Evolutionary conservation across 2,797 vertebrate species (phyloP).

Genomic region (Microtus californicus): DNA sequence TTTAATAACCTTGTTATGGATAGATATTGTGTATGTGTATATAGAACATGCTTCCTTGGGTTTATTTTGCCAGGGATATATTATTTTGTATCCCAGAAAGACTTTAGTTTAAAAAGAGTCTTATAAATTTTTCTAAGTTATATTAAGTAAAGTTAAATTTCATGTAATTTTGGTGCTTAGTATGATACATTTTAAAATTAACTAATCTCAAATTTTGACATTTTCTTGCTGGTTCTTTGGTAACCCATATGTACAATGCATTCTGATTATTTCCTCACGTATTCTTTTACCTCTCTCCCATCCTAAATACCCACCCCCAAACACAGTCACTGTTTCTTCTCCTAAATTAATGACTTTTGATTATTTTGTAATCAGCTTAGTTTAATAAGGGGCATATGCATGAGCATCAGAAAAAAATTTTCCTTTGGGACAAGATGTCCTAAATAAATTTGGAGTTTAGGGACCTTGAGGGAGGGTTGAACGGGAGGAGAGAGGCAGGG

Average conservation of each 20-base stretch:
- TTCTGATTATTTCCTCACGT: neutral
- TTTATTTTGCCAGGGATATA: neutral
- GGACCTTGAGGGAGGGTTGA: too few species aligned
- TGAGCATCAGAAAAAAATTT: neutral
- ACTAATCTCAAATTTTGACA: neutral
- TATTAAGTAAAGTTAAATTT: neutral
- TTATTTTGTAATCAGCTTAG: neutral
- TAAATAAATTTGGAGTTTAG: too few species aligned
- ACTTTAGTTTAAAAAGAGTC: neutral
- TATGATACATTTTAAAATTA: conserved; percentile 37
- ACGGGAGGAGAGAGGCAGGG: too few species aligned
- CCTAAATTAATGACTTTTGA: neutral
- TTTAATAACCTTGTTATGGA: neutral
- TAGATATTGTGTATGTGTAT: neutral
- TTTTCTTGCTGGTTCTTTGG: neutral
- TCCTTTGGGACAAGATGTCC: too few species aligned
- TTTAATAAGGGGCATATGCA: neutral
- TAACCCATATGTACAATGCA: neutral
- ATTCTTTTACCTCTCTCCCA: too few species aligned
- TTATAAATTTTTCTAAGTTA: neutral
- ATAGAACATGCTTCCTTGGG: neutral
- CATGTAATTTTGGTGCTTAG: neutral
- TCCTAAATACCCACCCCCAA: too few species aligned
- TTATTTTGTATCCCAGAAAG: neutral
- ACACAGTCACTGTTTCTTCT: neutral